These are phyloP conservation scores for Cecidostiba fungosa DNA, from an alignment of 2,888 invertebrate species.

Conservation along the genomic window DNA sequence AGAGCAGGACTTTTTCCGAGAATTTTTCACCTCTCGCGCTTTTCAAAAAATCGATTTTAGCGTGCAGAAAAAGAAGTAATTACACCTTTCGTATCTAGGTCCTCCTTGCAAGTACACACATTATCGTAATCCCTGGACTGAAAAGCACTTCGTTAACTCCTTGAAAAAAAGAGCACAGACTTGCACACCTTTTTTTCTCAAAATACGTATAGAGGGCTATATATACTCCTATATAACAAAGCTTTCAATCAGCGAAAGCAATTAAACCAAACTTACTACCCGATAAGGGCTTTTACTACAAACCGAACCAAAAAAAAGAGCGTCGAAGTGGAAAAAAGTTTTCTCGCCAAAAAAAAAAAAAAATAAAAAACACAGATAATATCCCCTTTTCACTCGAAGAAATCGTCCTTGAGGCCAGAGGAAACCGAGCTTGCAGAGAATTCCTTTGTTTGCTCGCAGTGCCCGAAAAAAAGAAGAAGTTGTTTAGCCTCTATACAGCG, in stretches of 20 bases:
- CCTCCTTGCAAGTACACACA: background rate
- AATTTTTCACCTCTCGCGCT: background rate
- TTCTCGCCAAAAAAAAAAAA: background rate
- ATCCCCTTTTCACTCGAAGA: constrained; percentile 25
- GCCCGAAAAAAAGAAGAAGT: background rate
- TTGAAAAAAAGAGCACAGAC: background rate
- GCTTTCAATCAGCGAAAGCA: background rate
- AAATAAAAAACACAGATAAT: background rate
- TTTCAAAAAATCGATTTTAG: background rate
- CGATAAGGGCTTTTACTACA: background rate
- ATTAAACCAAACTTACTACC: background rate
- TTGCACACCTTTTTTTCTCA: background rate
- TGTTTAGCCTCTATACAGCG: background rate
- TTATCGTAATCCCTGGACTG: background rate
- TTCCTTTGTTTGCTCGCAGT: constrained; percentile 14
- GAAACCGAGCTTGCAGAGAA: background rate
- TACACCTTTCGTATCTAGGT: background rate
- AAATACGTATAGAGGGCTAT: background rate
- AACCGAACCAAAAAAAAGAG: background rate
- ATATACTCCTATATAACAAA: background rate
- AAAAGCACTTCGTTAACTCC: background rate
- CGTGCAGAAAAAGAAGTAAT: background rate
- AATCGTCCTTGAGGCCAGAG: background rate
- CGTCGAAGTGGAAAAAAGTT: background rate
- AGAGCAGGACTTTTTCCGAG: too few species aligned